Evolutionary conservation across 2,113 vertebrate species (phyloP), one percentile per base, ranked within the genome.

Genomic region (Alces alces): DNA sequence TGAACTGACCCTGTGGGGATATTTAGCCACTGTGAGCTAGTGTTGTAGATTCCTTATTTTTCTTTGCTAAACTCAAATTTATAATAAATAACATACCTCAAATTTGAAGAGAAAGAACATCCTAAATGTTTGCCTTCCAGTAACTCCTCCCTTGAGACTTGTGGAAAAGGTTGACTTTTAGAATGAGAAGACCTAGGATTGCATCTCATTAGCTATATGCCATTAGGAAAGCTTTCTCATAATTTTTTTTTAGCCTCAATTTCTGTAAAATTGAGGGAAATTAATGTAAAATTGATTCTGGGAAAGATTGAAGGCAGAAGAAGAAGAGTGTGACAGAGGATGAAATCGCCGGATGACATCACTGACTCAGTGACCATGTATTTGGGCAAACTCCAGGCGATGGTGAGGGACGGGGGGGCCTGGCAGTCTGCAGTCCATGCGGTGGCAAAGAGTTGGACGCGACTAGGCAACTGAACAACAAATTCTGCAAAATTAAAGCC

Each of bases 31-130:
- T 85, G 6, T 58, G 55, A 88, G 27, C 85, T 91, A 66, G 27
- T 85, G 17, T 89, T 89, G 5, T 78, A 82, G 55, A 88, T 85
- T 28, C 12, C 39, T 93, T 95, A 64, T 79, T 52, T 97, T 94
- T 61, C 47, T 76, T 95, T 91, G 14, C n/a, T 96, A 82, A 84
- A 70, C 3, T 91, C 70, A 61, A 10, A 52, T 76, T 94, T 94
- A n/a, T 4, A 73, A 19, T 76, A 80, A 66, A 39, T 85, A 61
- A 43, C 60, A 54, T 19, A 36, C 45, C 17, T 91, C 70, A 76
- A 8, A 33, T 86, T 57, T 95, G 33, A 95, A 96, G 80, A 12
- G 52, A 98, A 95, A 80, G 30, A n/a, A 70, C 93, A 78, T 66
- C 27, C 19, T 90, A 47, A 90, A 43, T 92, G 45, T 92, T 90